phyloP scores from a whole-genome alignment of 2,797 vertebrate genomes.

The Aplochiton taeniatus region DNA sequence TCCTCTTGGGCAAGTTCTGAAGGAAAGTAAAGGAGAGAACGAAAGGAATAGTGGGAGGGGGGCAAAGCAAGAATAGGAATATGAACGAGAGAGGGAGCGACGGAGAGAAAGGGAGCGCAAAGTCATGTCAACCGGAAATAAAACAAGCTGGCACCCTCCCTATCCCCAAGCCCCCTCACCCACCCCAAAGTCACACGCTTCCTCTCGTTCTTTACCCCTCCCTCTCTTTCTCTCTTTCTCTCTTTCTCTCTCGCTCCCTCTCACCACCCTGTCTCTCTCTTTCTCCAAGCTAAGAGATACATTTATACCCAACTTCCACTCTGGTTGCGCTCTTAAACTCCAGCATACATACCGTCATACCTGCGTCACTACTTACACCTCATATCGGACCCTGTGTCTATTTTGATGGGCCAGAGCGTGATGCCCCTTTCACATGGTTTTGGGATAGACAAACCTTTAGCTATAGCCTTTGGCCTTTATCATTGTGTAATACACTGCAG shows the following conservation, averaged over 20 bases:
- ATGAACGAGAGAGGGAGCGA: constrained; percentile 35
- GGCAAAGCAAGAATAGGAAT: constrained; percentile 17
- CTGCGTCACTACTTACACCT: constrained; percentile 62
- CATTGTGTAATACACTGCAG: too few relatives aligned
- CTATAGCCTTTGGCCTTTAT: too few relatives aligned
- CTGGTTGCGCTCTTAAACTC: constrained; percentile 49
- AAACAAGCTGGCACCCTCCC: constrained; percentile 79
- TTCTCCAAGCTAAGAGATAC: constrained; percentile 55
- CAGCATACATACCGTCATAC: constrained; percentile 57
- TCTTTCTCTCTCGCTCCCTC: constrained; percentile 61
- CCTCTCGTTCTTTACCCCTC: constrained; percentile 49
- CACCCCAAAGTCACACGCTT: constrained; percentile 75
- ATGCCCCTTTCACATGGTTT: constrained; percentile 29
- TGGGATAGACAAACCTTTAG: background rate
- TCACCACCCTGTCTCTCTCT: constrained; percentile 23
- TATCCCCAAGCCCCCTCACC: constrained; percentile 63
- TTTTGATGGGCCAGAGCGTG: background rate
- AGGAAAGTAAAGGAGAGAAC: constrained; percentile 71
- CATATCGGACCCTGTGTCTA: constrained; percentile 35
- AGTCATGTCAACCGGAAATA: constrained; percentile 80
- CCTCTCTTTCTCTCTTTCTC: constrained; percentile 49
- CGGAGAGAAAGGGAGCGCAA: constrained; percentile 67
- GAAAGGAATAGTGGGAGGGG: constrained; percentile 75
- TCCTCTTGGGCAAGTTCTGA: constrained; percentile 55
- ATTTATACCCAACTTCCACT: constrained; percentile 65